Conservation (phyloP, 2,888 invertebrate genomes). For the Napeogenes inachia region DNA sequence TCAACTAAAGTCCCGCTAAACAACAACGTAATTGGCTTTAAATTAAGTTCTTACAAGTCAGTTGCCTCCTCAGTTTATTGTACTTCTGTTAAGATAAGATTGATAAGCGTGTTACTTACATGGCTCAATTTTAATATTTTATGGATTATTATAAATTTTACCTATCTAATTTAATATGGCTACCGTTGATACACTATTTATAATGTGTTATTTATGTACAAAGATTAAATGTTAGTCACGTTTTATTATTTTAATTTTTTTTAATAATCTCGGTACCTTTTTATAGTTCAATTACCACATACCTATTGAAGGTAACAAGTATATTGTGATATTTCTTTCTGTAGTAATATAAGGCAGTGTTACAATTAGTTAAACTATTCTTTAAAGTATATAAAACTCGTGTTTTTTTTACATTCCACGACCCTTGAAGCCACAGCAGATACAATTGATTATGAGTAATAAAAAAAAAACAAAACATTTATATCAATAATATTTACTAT, state of each 20-base stretch:
- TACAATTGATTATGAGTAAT: no score
- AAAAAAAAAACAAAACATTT: neutral
- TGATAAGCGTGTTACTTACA: constrained; percentile 25
- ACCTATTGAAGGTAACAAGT: no score
- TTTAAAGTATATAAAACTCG: constrained; percentile 52
- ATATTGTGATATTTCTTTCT: constrained; percentile 7
- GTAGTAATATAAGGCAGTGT: constrained; percentile 45
- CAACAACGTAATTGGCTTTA: constrained; percentile 74
- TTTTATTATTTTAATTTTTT: no score
- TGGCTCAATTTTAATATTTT: constrained; percentile 9
- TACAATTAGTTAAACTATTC: constrained; percentile 54
- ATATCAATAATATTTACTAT: neutral
- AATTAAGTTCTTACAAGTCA: constrained; percentile 65
- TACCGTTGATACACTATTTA: neutral
- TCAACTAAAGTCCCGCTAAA: constrained; percentile 44
- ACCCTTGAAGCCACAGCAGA: constrained; percentile 10
- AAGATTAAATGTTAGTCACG: no score
- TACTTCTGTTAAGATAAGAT: constrained; percentile 41
- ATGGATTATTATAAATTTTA: neutral
- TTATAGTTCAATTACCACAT: no score
- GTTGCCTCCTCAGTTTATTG: constrained; percentile 52
- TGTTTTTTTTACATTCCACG: constrained; percentile 41
- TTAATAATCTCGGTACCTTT: no score
- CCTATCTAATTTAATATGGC: neutral
- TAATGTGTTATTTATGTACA: no score